Evolutionary conservation across 2,797 vertebrate genomes (phyloP).

Genomic region (Danio choprae): DNA sequence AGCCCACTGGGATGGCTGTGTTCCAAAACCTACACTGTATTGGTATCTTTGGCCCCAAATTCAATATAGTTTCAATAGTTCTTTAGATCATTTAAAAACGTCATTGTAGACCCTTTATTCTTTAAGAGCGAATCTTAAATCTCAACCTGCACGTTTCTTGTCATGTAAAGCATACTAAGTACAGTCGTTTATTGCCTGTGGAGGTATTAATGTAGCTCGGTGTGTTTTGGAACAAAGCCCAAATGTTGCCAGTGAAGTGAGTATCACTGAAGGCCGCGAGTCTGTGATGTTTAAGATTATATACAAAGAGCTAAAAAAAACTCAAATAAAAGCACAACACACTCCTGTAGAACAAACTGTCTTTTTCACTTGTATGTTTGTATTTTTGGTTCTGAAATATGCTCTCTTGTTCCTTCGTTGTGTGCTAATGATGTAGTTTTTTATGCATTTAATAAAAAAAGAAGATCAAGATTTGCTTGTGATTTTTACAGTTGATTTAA

Average conservation of each 20-base stretch:
- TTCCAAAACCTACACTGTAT: no score
- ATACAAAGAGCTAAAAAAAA: no score
- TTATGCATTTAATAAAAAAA: constrained; percentile 85
- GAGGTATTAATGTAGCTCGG: neutral
- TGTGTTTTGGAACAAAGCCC: no score
- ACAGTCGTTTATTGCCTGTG: neutral
- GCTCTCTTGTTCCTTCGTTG: constrained; percentile 74
- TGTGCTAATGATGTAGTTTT: constrained; percentile 84
- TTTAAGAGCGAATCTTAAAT: no score
- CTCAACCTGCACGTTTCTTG: neutral
- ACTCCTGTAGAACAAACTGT: constrained; percentile 67
- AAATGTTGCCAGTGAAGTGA: constrained; percentile 33
- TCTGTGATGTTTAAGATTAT: constrained; percentile 20
- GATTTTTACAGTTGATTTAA: constrained; percentile 30
- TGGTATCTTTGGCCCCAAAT: no score
- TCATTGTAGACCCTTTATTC: no score
- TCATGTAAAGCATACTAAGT: neutral
- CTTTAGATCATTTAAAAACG: no score
- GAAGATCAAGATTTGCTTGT: constrained; percentile 57
- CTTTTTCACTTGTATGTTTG: constrained; percentile 65
- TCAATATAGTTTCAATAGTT: no score
- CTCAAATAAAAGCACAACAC: constrained; percentile 72
- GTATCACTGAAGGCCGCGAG: constrained; percentile 8
- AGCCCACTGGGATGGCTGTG: no score
- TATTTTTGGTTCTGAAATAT: constrained; percentile 72